Conservation (phyloP, 2,113 vertebrate species). For the Trichechus manatus region DNA sequence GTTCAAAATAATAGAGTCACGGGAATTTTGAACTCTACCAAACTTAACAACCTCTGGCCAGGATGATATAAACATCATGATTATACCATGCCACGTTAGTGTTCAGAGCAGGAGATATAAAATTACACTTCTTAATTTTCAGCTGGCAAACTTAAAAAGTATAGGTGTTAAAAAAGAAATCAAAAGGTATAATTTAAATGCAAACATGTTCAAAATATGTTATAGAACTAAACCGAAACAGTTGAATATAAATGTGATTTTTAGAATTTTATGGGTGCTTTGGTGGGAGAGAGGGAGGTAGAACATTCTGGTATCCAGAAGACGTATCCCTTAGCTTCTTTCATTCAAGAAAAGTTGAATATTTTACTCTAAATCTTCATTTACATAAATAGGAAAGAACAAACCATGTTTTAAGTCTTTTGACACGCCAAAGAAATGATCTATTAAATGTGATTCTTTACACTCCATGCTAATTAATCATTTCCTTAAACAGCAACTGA, state of each 20-base stretch:
- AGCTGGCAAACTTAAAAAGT: conserved; percentile 18
- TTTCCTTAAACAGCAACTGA: neutral
- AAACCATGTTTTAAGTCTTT: neutral
- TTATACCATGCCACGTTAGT: neutral
- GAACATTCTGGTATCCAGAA: neutral
- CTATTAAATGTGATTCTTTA: neutral
- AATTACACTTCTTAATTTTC: neutral
- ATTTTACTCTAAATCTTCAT: neutral
- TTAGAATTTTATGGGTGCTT: neutral
- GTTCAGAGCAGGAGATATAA: neutral
- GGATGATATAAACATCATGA: neutral
- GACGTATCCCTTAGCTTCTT: neutral
- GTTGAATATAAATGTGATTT: neutral
- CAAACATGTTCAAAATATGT: neutral
- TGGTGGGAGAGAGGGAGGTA: no score
- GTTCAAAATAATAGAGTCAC: neutral
- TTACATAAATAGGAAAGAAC: neutral
- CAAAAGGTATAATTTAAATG: neutral
- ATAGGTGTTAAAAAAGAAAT: conserved; percentile 8
- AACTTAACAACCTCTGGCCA: neutral
- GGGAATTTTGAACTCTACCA: neutral
- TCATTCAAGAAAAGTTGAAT: neutral
- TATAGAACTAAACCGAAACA: neutral
- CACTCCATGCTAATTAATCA: neutral
- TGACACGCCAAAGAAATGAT: neutral